Base-by-base conservation (phyloP, 2,113 vertebrate genomes). In the Ia io region DNA sequence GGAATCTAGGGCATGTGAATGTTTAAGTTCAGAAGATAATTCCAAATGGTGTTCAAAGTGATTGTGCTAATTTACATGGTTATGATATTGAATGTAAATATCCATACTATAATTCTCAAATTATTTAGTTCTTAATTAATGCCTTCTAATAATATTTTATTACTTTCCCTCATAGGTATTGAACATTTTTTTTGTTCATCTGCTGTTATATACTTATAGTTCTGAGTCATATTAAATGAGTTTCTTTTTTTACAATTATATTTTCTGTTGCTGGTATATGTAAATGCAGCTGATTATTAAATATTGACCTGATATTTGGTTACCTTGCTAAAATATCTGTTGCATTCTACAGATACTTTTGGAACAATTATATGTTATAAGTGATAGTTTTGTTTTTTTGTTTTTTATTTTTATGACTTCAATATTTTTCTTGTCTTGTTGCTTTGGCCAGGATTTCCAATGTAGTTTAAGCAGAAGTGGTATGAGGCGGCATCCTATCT, bases 281-380 rank as follows among this genome's bases (percentile, higher is more conserved):
- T 22, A 82, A 67, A 87, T 76, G 37, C 14, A 86, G 42, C 28
- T 30, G n/a, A 13, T 83, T 83, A 76, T 91, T 35, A 82, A 77
- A 91, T 69, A 69, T 22, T 90, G 59, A 61, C 85, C 40, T 61
- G 49, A 51, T 93, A n/a, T 82, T 90, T 32, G n/a, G 35, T 49
- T 88, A 74, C 37, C 22, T 65, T 87, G 49, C 23, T n/a, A 82
- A 37, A 67, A 30, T 86, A 80, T 93, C 44, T 76, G 56, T 25
- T 61, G n/a, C 16, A 80, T 83, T 91, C 25, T 95, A 16, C 80
- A 82, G 37, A 82, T 90, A 85, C 20, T 90, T 86, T 69, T 16
- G 79, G 53, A 37, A 73, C 0, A 22, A 40, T 78, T 22, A 61
- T 77, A 59, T 47, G 8, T 56, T 67, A 73, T 79, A 71, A 79